Percentiles rank a stretch among this genome's conserved stretches.
Conservation (phyloP, 2,797 vertebrate species). For the Varecia variegata region DNA sequence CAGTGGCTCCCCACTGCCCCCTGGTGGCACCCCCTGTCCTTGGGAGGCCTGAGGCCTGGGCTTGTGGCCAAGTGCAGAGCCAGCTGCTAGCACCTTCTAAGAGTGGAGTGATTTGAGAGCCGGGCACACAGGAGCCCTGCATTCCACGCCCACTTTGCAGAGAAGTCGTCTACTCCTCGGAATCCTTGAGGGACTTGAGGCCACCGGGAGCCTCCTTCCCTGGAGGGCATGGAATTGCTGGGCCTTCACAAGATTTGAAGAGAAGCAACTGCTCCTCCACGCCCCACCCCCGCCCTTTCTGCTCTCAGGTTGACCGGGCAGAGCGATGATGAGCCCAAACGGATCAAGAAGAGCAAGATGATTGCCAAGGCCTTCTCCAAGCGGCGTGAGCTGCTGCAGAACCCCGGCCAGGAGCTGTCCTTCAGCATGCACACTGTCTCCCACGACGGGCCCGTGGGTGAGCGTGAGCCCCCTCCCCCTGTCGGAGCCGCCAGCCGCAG, state of each 20-base stretch:
- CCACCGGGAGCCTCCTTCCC: background rate
- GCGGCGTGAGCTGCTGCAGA: conserved; percentile 95
- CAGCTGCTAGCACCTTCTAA: background rate
- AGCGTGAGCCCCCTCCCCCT: conserved; percentile 51
- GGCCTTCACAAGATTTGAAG: background rate
- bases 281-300: background rate
- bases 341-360: conserved; percentile 99
- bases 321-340: conserved; percentile 96
- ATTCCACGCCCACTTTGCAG: background rate
- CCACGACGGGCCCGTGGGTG: conserved; percentile 97
- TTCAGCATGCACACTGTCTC: conserved; percentile 99
- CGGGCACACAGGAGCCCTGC: background rate
- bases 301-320: conserved; percentile 92
- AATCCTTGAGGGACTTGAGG: background rate
- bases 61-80: background rate
- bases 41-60: background rate
- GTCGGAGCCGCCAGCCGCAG: background rate
- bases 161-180: background rate
- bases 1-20: conserved; percentile 45
- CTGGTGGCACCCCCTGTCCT: conserved; percentile 29
- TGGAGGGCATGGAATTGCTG: background rate
- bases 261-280: background rate
- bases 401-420: conserved; percentile 95
- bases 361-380: conserved; percentile 98
- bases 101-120: background rate